Percentiles rank a stretch among this genome's conserved stretches.
Evolutionary conservation across 1,140 invertebrate species (phyloP).

Genomic region (Lutraria rhynchaena): DNA sequence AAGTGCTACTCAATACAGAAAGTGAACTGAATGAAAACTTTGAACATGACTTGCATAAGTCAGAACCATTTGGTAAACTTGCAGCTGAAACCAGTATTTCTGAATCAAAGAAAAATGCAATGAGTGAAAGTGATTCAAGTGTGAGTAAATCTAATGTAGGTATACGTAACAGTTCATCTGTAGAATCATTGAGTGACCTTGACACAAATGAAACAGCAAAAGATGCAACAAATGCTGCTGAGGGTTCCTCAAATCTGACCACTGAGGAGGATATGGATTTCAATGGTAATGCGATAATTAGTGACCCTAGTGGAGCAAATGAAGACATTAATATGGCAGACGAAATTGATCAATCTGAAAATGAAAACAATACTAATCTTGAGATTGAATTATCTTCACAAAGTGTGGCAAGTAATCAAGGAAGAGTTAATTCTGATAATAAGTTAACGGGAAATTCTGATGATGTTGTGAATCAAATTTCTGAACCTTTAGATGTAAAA

Average conservation of each 20-base stretch:
- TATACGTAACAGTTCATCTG: background rate
- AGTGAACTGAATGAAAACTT: background rate
- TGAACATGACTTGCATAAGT: background rate
- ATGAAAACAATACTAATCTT: background rate
- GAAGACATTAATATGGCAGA: background rate
- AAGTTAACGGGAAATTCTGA: too few relatives aligned
- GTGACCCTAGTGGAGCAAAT: background rate
- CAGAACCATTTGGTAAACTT: constrained; percentile 10
- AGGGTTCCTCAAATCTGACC: background rate
- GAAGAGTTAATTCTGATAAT: too few relatives aligned
- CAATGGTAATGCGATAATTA: background rate
- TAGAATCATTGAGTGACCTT: background rate
- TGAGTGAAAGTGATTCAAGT: background rate
- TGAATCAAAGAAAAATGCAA: background rate
- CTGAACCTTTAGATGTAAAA: too few relatives aligned
- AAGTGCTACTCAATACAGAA: background rate
- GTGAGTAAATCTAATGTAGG: background rate
- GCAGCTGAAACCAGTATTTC: background rate
- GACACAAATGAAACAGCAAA: background rate
- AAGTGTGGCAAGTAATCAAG: too few relatives aligned
- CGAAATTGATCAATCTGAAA: background rate
- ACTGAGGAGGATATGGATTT: background rate
- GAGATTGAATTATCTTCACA: too few relatives aligned
- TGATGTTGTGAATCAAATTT: too few relatives aligned
- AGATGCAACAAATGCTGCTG: background rate